Evolutionary conservation across 23 tunicate genomes (phyloP), one percentile per base, ranked within the genome.

Genomic region (Styela plicata): DNA sequence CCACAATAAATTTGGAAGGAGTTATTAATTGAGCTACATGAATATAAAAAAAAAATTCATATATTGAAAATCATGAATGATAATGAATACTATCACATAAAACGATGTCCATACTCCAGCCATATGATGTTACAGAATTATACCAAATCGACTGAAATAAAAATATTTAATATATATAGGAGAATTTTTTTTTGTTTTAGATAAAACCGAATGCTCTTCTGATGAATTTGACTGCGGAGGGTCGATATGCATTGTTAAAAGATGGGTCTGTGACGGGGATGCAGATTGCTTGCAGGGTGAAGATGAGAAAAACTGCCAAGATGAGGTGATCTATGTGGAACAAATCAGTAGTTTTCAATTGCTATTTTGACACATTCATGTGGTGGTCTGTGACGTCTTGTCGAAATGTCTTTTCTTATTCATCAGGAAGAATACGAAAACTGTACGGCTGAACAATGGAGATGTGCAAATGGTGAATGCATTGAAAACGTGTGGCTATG

Each of bases 141-240:
- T n/a, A n/a, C n/a, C n/a, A n/a, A n/a, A n/a, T n/a, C n/a, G n/a
- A n/a, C n/a, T n/a, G n/a, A n/a, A n/a, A n/a, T n/a, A n/a, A n/a
- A n/a, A n/a, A n/a, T n/a, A n/a, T n/a, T n/a, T n/a, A n/a, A n/a
- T n/a, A n/a, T n/a, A n/a, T n/a, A n/a, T n/a, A n/a, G n/a, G n/a
- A n/a, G n/a, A n/a, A n/a, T n/a, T n/a, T n/a, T n/a, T n/a, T n/a
- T n/a, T n/a, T n/a, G n/a, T 5, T 71, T 31, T 32, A 71, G 77
- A 71, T 71, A 71, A 71, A 71, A 71, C 77, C 17, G 34, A 30
- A 32, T 71, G 77, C 17, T 3, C 32, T 30, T 33, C 32, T 29
- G 37, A 71, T 32, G 77, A 71, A 29, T 71, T 30, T 71, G 77
- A 71, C 16, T 71, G 77, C 17, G 77, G 77, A 2, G 23, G 36